Evolutionary conservation across 2,888 invertebrate genomes (phyloP), one percentile per base, ranked within the genome.

Genomic region (Pammene fasciana): DNA sequence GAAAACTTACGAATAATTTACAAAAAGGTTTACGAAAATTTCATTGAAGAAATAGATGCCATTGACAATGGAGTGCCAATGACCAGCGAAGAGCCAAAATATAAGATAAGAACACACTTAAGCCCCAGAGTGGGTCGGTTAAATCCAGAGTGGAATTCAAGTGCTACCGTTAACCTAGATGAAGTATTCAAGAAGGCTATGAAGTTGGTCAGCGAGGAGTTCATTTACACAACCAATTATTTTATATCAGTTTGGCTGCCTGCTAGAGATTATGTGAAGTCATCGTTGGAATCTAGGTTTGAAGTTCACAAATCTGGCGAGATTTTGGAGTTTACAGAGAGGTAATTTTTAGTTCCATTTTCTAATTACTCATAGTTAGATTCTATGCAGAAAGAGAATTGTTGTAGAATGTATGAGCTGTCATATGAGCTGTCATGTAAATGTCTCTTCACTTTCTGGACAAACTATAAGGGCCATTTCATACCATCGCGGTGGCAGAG

Each of bases 31-130:
- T 99, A 99, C 85, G 95, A 96, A 74, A 94, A 94, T 70, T 96
- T 99, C 67, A 95, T 99, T 13, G 96, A 96, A 89, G 99, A 99
- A 93, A 94, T 99, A 71, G 99, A 99, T 90, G 99, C 97, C 0
- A 96, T 99, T 67, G 99, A 99, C 85, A 99, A 99, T 92, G 99
- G 99, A n/a, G 94, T 99, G 0, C 95, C 96, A 0, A 96, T 97
- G 93, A 94, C 94, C 72, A 94, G 95, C 52, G 96, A 94, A 1
- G 95, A 95, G 79, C 95, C 96, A 0, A 91, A 88, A 41, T 98
- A 98, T 83, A 93, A 93, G 72, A 96, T 98, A n/a, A 94, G 94
- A 0, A 97, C 98, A 0, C 94, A 96, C 84, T 81, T 99, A 10
- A 96, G 97, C 80, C 87, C 94, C 0, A 93, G 99, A 75, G 96